Base-by-base conservation (phyloP, 2,113 vertebrate genomes). In the Struthidea cinerea region DNA sequence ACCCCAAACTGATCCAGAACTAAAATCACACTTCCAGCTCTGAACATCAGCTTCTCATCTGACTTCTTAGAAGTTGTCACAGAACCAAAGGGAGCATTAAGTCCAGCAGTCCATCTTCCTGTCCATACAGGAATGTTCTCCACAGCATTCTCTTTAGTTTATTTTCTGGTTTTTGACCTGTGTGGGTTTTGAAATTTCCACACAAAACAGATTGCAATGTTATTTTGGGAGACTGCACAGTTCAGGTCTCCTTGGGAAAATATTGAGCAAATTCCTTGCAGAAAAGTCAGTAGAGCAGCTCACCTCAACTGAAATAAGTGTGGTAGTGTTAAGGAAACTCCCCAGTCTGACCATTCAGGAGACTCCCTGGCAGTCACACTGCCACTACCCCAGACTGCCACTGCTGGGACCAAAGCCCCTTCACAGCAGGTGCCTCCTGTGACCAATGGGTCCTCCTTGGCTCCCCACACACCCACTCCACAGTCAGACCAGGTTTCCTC, bases 351-450 rank as follows among this genome's bases (percentile, higher is more conserved):
- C 7, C 59, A 73, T 8, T 4, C 10, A 13, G 1, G 7, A 39
- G 28, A 10, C 14, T 46, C n/a, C 30, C 37, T 27, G n/a, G 13
- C 46, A 68, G 24, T 35, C 30, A 13, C 16, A 53, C 14, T 46
- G 53, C 33, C n/a, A 37, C 17, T 6, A 7, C 11, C 19, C 5
- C 11, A 33, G 18, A 7, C 19, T 30, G 37, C 1, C 23, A 17
- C 16, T 67, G 11, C 30, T 39, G 60, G 16, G 13, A 22, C 7
- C 0, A 0, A 60, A 75, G n/a, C 16, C 9, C 13, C 11, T 59
- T 39, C 3, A 2, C 19, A 28, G 60, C 0, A 2, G 19, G 23
- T 0, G 0, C 23, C 23, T 74, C 37, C 37, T 7, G 7, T 24
- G 44, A 33, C 16, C 0, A 1, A 50, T 0, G 0, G 10, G 39